A percentile compares a stretch with the other conserved stretches of the same genome.
These are phyloP conservation scores for Merops nubicus DNA, from an alignment of 2,113 vertebrate genomes.

Conservation along the genomic window DNA sequence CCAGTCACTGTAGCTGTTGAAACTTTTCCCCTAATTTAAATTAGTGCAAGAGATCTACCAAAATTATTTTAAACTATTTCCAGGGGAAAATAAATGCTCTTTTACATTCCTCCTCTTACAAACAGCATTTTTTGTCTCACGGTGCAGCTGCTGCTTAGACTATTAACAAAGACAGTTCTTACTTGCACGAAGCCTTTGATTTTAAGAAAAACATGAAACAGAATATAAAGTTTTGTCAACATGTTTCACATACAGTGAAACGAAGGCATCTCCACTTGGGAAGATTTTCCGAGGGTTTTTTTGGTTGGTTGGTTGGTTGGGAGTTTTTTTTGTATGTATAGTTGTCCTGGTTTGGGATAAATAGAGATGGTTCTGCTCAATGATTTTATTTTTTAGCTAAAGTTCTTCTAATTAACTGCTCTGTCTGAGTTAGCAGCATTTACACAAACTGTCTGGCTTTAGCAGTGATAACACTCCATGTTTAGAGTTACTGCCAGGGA, in stretches of 20 bases:
- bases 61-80: background rate
- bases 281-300: background rate
- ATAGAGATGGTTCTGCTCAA: too few species aligned
- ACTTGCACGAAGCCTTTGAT: background rate
- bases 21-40: conserved; percentile 26
- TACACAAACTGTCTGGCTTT: too few species aligned
- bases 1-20: background rate
- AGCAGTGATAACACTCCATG: too few species aligned
- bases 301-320: background rate
- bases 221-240: background rate
- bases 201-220: background rate
- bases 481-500: too few species aligned
- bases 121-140: background rate
- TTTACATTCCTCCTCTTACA: background rate
- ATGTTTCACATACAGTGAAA: background rate
- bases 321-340: background rate
- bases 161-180: background rate
- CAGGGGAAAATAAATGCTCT: background rate
- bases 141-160: background rate
- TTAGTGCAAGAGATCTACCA: conserved; percentile 21
- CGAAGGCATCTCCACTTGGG: background rate
- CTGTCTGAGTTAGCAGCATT: too few species aligned
- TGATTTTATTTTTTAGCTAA: too few species aligned
- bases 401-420: too few species aligned
- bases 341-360: too few species aligned